phyloP scores from a whole-genome alignment of 2,113 vertebrate genomes.

The Muntiacus reevesi region DNA sequence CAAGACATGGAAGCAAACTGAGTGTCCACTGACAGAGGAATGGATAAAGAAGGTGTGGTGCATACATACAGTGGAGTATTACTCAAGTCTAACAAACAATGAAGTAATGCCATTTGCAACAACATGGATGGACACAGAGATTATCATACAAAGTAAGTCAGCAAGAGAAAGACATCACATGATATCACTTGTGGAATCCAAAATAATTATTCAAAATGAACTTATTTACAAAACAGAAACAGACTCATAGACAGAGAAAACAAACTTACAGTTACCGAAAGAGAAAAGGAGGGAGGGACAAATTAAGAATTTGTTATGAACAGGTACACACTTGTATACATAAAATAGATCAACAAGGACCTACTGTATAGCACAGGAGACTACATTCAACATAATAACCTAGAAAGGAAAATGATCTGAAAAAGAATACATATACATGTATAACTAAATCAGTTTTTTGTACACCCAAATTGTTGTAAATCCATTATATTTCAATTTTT shows the following conservation, averaged over 20 bases:
- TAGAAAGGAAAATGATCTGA: neutral
- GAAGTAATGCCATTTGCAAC: neutral
- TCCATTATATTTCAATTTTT: neutral
- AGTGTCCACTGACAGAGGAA: neutral
- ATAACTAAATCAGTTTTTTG: neutral
- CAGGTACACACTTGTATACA: neutral
- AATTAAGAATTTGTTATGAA: neutral
- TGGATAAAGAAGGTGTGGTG: neutral
- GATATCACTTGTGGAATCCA: neutral
- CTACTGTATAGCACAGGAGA: neutral
- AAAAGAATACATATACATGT: neutral
- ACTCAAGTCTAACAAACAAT: neutral
- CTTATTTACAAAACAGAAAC: neutral
- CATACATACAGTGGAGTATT: neutral
- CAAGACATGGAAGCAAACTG: neutral
- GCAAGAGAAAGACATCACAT: neutral
- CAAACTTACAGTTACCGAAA: neutral
- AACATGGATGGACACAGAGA: neutral
- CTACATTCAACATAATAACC: neutral
- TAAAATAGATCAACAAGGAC: neutral
- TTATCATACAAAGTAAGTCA: neutral
- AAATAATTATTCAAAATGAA: neutral
- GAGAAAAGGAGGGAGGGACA: neutral
- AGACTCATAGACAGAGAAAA: neutral
- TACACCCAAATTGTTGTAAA: neutral